These are phyloP conservation scores for Protomyctophum bolini DNA, from an alignment of 2,113 vertebrate genomes.

Conservation along the genomic window DNA sequence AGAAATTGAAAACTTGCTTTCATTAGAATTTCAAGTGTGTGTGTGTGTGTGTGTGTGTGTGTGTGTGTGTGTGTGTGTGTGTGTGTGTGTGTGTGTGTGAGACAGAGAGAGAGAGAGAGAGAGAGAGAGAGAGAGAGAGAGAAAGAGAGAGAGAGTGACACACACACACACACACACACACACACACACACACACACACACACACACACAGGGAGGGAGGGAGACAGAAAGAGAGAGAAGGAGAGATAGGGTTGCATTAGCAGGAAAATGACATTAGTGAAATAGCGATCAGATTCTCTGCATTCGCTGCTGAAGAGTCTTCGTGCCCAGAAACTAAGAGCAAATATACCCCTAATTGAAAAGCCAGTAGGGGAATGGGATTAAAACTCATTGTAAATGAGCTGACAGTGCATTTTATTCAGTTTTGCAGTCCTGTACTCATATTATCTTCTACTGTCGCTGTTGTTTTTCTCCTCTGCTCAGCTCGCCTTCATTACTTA, in stretches of 20 bases:
- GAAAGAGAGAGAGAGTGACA: too few species aligned
- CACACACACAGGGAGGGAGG: too few species aligned
- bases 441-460: conserved; percentile 53
- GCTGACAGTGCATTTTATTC: conserved; percentile 42
- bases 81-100: too few species aligned
- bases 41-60: too few species aligned
- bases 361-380: conserved; percentile 34
- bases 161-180: too few species aligned
- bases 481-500: conserved; percentile 59
- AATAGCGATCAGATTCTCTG: conserved; percentile 61
- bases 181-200: too few species aligned
- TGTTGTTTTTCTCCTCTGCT: conserved; percentile 46
- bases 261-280: conserved; percentile 71
- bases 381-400: conserved; percentile 54
- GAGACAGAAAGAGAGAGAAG: conserved; percentile 37
- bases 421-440: conserved; percentile 40
- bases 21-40: not conserved
- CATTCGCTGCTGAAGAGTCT: conserved; percentile 43
- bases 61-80: too few species aligned
- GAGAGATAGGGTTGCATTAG: conserved; percentile 45
- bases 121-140: conserved; percentile 9
- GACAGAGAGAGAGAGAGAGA: not conserved
- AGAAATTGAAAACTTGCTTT: not conserved
- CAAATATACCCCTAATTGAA: conserved; percentile 66
- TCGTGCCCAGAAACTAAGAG: conserved; percentile 51